Evolutionary conservation across 2,113 vertebrate species (phyloP).

Genomic region (Peromyscus polionotus): DNA sequence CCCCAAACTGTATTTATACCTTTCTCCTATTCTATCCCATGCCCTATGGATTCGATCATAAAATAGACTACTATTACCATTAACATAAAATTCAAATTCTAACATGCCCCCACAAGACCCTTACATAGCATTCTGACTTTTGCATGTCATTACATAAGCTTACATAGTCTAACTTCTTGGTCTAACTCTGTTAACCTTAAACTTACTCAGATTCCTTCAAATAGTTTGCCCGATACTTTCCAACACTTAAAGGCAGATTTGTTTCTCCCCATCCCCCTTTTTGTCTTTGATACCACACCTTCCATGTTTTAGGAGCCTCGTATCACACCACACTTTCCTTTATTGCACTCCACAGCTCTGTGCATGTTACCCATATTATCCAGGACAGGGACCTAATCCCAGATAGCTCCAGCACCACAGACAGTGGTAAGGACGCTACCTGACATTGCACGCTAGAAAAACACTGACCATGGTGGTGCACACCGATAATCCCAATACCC

Average conservation of each 20-base stretch:
- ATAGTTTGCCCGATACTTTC: background rate
- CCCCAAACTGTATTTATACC: background rate
- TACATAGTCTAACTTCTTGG: background rate
- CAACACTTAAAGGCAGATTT: background rate
- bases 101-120: background rate
- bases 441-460: background rate
- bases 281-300: background rate
- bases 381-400: background rate
- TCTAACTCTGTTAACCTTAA: background rate
- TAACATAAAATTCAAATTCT: constrained; percentile 12
- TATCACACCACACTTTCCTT: background rate
- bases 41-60: background rate
- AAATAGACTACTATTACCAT: background rate
- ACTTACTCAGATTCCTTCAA: background rate
- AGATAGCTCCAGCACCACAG: constrained; percentile 46
- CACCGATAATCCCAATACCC: background rate
- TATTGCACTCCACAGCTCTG: background rate
- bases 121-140: constrained; percentile 23
- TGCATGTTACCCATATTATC: background rate
- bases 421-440: background rate
- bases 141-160: background rate
- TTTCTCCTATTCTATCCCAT: background rate
- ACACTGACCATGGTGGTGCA: too few species aligned
- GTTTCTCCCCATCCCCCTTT: background rate
- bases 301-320: background rate